These are phyloP conservation scores for Malthinus seriepunctatus DNA, from an alignment of 2,888 invertebrate species.

Conservation along the genomic window DNA sequence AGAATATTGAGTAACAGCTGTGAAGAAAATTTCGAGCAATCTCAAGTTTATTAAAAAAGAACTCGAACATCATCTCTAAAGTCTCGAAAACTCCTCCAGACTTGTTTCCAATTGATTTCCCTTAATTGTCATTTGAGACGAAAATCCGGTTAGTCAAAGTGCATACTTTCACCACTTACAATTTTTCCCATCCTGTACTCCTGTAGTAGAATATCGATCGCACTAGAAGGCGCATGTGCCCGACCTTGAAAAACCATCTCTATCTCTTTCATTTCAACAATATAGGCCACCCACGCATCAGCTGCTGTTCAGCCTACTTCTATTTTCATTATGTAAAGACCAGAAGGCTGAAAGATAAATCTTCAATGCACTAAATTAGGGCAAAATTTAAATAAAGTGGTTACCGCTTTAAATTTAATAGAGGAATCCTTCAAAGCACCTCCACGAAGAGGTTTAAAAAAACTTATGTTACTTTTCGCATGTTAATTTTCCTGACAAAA, in stretches of 20 bases:
- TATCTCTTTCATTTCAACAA: conserved; percentile 5
- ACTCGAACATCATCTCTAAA: too few species aligned
- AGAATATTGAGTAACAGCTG: too few species aligned
- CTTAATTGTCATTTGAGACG: conserved; percentile 9
- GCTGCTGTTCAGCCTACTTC: conserved; percentile 16
- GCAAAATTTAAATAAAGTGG: too few species aligned
- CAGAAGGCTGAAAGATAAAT: background rate
- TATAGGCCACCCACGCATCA: conserved; percentile 10
- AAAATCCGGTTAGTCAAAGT: conserved; percentile 14
- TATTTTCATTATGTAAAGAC: background rate
- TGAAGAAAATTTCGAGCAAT: too few species aligned
- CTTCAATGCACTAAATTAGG: too few species aligned
- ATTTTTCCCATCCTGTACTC: conserved; percentile 20
- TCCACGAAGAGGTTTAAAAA: too few species aligned
- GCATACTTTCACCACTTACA: conserved; percentile 26
- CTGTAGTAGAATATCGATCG: conserved; percentile 20
- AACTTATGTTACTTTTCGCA: too few species aligned
- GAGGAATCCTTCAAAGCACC: too few species aligned
- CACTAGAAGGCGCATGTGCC: conserved; percentile 19
- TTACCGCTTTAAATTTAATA: too few species aligned
- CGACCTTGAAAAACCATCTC: conserved; percentile 21
- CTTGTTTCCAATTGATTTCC: background rate
- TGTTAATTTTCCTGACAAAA: too few species aligned
- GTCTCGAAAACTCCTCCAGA: too few species aligned
- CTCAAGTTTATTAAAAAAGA: too few species aligned